Base-by-base conservation (phyloP, 1,140 invertebrate species). In the Teleogryllus occipitalis region DNA sequence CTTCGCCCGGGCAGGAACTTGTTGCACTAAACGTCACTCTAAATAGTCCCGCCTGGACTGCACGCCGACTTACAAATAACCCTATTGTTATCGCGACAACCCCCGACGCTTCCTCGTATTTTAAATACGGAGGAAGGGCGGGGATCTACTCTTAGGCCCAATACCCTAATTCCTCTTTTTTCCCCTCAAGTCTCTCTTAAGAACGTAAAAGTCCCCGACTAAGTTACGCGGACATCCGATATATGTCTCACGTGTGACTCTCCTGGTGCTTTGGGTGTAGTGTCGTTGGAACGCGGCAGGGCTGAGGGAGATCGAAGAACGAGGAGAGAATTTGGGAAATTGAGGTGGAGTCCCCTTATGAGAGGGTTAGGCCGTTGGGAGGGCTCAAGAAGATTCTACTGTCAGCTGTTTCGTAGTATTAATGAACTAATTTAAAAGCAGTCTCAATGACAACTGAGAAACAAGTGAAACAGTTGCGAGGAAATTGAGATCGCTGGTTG, bases 381-480 rank as follows among this genome's bases (percentile, higher is more conserved):
- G 27, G 27, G 27, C 27, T 39, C 27, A 39, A 39, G 27, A 39
- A 39, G 27, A 39, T 39, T 39, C 27, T 39, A 39, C 27, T 39
- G 27, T 39, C 27, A 39, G 27, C 5, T 39, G 27, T 39, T 39
- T 39, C 27, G 27, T 39, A 39, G 10, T 65, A 65, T 65, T 65
- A 65, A 65, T 65, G 54, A 65, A 65, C 54, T 65, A 65, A 65
- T 65, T 65, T 65, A 65, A 65, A 65, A 65, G 10, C 54, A 65
- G 54, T 65, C 18, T 7, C 18, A 39, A 39, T 65, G 54, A 65
- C 27, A 18, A 18, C 54, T 65, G 54, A 65, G 54, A 65, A 65
- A 65, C 10, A 14, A 65, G 54, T 18, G 54, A 65, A 65, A 18
- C 10, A 65, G 18, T 65, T 65, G 54, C 7, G 10, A 7, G 1